Percentiles rank a stretch among this genome's conserved stretches.
Conservation (phyloP, 2,797 vertebrate genomes). For the Hydrolagus colliei region DNA sequence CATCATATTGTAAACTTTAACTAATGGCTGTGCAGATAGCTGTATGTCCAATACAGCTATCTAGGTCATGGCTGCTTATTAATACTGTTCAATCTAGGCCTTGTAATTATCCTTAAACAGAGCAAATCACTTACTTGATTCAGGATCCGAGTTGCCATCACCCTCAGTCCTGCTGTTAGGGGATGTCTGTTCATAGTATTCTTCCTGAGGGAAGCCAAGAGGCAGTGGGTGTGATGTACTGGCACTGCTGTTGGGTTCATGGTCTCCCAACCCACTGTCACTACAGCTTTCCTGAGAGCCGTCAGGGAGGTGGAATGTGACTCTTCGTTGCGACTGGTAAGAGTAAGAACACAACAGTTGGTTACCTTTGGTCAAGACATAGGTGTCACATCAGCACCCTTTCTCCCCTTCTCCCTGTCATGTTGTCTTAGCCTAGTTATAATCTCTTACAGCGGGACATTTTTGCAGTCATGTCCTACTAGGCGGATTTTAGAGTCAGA, state of each 20-base stretch:
- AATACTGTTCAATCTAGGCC: background rate
- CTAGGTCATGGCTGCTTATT: conserved; percentile 25
- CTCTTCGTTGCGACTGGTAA: conserved; percentile 77
- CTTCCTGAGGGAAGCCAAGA: conserved; percentile 79
- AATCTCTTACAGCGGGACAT: no score
- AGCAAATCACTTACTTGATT: conserved; percentile 80
- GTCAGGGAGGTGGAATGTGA: conserved; percentile 93
- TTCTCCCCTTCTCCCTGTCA: background rate
- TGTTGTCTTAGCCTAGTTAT: no score
- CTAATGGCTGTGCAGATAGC: conserved; percentile 7
- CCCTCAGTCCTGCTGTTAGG: conserved; percentile 91
- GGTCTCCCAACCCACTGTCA: conserved; percentile 81
- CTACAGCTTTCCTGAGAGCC: conserved; percentile 91
- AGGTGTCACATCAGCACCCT: background rate
- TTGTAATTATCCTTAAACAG: conserved; percentile 14
- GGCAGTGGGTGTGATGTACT: conserved; percentile 75
- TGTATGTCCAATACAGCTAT: background rate
- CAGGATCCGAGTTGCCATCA: conserved; percentile 94
- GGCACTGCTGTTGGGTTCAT: conserved; percentile 62
- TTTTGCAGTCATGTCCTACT: no score
- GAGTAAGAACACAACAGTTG: conserved; percentile 41
- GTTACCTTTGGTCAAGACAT: background rate
- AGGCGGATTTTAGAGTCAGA: no score
- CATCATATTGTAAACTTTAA: conserved; percentile 4
- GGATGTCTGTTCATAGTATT: conserved; percentile 83